phyloP scores from a whole-genome alignment of 2,888 invertebrate species.

The Noctua janthe region DNA sequence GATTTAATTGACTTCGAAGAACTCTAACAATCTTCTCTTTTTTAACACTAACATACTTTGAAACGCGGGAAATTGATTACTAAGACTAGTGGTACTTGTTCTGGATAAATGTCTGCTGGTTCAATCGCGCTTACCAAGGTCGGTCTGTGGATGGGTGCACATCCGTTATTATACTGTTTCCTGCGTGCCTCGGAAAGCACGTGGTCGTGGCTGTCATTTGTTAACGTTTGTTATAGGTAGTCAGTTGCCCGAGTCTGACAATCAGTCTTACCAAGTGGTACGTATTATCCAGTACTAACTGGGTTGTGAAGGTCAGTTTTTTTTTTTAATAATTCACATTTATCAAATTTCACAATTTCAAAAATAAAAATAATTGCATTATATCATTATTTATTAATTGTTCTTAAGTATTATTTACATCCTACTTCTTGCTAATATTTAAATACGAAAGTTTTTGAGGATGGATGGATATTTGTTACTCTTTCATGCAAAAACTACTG shows the following conservation, averaged over 20 bases:
- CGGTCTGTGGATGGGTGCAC: neutral
- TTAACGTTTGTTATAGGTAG: neutral
- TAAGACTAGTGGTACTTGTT: neutral
- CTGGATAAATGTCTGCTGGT: neutral
- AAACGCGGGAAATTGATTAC: constrained; percentile 33
- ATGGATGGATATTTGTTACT: too few species aligned
- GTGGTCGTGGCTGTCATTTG: neutral
- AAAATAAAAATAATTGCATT: too few species aligned
- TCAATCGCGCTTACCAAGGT: neutral
- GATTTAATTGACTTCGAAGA: constrained; percentile 62
- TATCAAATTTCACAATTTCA: too few species aligned
- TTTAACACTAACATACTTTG: constrained; percentile 40
- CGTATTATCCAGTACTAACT: too few species aligned
- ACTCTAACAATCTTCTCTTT: constrained; percentile 42
- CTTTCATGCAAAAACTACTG: too few species aligned
- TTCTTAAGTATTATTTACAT: too few species aligned
- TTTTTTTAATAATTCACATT: too few species aligned
- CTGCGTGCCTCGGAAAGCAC: neutral
- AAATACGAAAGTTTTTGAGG: too few species aligned
- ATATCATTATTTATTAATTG: too few species aligned
- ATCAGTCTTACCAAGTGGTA: neutral
- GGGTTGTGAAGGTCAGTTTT: too few species aligned
- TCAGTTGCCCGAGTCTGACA: neutral
- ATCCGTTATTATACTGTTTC: neutral
- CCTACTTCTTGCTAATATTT: too few species aligned